Conservation (phyloP, 1,140 invertebrate species). For the Chrysoperla carnea region DNA sequence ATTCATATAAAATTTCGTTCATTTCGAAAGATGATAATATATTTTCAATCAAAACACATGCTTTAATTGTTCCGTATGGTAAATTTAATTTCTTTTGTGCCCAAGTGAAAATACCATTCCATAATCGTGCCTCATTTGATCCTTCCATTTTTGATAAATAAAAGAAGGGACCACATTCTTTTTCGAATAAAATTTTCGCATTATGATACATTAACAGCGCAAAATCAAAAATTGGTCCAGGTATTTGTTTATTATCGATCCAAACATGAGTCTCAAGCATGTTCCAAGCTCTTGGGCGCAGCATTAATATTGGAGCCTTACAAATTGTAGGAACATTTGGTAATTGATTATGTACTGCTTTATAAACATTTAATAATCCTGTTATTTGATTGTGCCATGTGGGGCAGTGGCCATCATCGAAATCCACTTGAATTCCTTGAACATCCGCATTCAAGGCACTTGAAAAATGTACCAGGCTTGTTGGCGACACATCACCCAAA, state of each 20-base stretch:
- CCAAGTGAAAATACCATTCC: slow-evolving; percentile 60
- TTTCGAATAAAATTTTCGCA: slow-evolving; percentile 28
- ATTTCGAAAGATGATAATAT: slow-evolving; percentile 47
- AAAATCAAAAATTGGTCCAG: slow-evolving; percentile 50
- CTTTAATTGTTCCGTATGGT: slow-evolving; percentile 43
- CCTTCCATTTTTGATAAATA: slow-evolving; percentile 54
- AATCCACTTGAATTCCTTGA: slow-evolving; percentile 40
- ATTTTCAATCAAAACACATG: slow-evolving; percentile 56
- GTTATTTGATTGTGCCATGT: slow-evolving; percentile 49
- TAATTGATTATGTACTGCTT: slow-evolving; percentile 33
- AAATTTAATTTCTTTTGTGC: slow-evolving; percentile 34
- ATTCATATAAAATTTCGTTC: slow-evolving; percentile 47
- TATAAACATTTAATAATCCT: slow-evolving; percentile 42
- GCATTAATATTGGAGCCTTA: slow-evolving; percentile 38
- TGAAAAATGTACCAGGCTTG: slow-evolving; percentile 31
- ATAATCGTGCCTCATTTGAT: slow-evolving; percentile 39
- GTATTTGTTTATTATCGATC: slow-evolving; percentile 43
- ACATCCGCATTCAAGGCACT: slow-evolving; percentile 29
- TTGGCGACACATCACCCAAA: slow-evolving; percentile 38
- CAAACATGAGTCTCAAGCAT: slow-evolving; percentile 52
- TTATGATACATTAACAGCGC: slow-evolving; percentile 48
- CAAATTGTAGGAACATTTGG: slow-evolving; percentile 27
- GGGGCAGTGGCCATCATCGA: slow-evolving; percentile 57
- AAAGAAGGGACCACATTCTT: slow-evolving; percentile 40
- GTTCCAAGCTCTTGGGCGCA: slow-evolving; percentile 56